Evolutionary conservation across 2,113 vertebrate species (phyloP).

Genomic region (Limnothrissa miodon): DNA sequence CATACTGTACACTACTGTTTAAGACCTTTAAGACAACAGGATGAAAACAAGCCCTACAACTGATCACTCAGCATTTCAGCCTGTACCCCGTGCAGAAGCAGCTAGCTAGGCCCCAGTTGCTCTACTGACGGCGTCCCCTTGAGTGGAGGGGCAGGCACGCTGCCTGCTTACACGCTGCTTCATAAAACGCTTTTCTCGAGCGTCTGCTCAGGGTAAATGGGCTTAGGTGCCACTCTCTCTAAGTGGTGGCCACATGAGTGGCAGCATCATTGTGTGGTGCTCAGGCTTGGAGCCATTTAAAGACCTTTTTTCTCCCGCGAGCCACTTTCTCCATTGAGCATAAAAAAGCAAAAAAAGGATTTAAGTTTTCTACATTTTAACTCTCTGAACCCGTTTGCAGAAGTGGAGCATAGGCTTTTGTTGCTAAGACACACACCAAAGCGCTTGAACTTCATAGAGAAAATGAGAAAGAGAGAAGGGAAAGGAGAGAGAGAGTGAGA

Average conservation of each 20-base stretch:
- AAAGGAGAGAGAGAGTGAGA: constrained; percentile 17
- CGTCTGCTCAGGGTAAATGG: constrained; percentile 19
- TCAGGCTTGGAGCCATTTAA: neutral
- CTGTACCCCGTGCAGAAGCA: neutral
- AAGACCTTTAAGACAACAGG: neutral
- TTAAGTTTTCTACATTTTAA: neutral
- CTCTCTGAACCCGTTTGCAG: neutral
- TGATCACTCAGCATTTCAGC: neutral
- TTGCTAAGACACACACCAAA: constrained; percentile 43
- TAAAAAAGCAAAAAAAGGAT: neutral
- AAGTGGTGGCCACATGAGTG: neutral
- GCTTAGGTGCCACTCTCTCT: constrained; percentile 27
- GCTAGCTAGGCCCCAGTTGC: neutral
- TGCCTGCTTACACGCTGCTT: neutral
- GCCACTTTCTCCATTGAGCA: neutral
- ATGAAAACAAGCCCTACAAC: no score
- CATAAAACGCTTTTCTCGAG: constrained; percentile 16
- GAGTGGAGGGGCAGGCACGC: neutral
- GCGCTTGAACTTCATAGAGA: neutral
- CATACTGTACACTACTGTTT: neutral
- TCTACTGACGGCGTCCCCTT: neutral
- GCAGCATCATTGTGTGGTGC: neutral
- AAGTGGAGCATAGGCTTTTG: constrained; percentile 22
- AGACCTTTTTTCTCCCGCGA: neutral
- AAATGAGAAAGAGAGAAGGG: neutral